Conservation (phyloP, 1,140 invertebrate genomes). For the Oncopeltus fasciatus region DNA sequence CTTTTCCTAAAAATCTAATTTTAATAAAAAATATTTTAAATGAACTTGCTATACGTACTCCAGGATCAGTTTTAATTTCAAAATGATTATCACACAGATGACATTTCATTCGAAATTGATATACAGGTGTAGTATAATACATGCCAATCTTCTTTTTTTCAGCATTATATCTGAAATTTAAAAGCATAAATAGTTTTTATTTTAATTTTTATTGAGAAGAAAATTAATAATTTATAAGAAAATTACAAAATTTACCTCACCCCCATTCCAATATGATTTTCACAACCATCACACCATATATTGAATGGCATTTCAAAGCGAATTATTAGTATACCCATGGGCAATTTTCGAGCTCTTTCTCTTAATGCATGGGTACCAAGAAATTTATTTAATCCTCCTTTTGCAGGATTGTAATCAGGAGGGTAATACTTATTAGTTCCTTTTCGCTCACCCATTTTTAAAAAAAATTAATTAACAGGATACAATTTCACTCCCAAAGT, state of each 20-base stretch:
- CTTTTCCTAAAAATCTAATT: too few relatives aligned
- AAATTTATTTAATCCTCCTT: conserved; percentile 86
- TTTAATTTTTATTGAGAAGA: too few relatives aligned
- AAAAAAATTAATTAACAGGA: too few relatives aligned
- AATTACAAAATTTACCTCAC: conserved; percentile 43
- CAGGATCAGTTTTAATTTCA: conserved; percentile 97
- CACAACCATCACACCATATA: conserved; percentile 97
- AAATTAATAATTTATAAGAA: background rate
- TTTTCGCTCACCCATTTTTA: conserved; percentile 90
- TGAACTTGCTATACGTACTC: conserved; percentile 41
- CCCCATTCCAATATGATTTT: conserved; percentile 98
- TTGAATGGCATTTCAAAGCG: conserved; percentile 99
- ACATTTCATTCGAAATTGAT: conserved; percentile 98
- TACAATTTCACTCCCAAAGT: too few relatives aligned
- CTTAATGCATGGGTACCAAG: conserved; percentile 89
- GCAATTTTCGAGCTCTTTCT: conserved; percentile 85
- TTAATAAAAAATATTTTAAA: background rate
- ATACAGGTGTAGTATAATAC: conserved; percentile 96
- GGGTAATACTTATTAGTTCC: conserved; percentile 96
- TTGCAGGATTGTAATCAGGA: conserved; percentile 90
- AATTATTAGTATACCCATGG: conserved; percentile 93
- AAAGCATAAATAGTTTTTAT: background rate
- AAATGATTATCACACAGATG: conserved; percentile 96
- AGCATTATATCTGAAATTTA: conserved; percentile 69
- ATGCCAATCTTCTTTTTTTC: conserved; percentile 98